Base-by-base conservation (phyloP, 2,888 invertebrate species). In the Diarsia rubi region DNA sequence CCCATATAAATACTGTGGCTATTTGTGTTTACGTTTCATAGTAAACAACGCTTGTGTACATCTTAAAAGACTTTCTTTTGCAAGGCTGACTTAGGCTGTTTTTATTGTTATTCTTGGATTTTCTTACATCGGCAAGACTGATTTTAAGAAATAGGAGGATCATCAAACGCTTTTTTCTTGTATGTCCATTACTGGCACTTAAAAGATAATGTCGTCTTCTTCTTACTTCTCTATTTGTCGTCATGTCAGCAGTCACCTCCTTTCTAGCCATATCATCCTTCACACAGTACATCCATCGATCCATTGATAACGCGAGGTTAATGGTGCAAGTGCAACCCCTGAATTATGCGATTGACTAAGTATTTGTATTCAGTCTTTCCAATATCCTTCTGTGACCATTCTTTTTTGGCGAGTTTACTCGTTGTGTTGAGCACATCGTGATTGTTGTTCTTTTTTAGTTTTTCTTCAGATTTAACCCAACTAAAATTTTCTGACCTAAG, bases 91-190 rank as follows among this genome's bases (percentile, higher is more conserved):
- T 21, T 11, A 24, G 5, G 2, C 6, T 24, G 54, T 6, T 54
- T 16, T 24, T 79, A 37, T 70, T 4, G 47, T 59, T 27, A 42
- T 52, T 37, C 31, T 44, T 67, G n/a, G 31, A 77, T 75, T 66
- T 49, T 45, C 24, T 62, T 37, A 59, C 49, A 24, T 59, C 9
- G 5, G 16, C 31, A 21, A 16, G 31, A 8, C 31, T n/a, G 12
- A n/a, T 24, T 54, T 52, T 54, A 5, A n/a, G 21, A 54, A 14
- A 24, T 54, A 24, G 14, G 14, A 54, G 19, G 9, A 27, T 54
- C 12, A 54, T n/a, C 12, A 44, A 44, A 5, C 16, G 8, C 21
- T 44, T 8, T n/a, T 21, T n/a, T 27, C 12, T 8, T 31, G 6
- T 24, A 24, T 54, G 6, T 14, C 24, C 14, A 5, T 54, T 24